Conservation (phyloP, 2,113 vertebrate species). For the Catharus bicknelli region DNA sequence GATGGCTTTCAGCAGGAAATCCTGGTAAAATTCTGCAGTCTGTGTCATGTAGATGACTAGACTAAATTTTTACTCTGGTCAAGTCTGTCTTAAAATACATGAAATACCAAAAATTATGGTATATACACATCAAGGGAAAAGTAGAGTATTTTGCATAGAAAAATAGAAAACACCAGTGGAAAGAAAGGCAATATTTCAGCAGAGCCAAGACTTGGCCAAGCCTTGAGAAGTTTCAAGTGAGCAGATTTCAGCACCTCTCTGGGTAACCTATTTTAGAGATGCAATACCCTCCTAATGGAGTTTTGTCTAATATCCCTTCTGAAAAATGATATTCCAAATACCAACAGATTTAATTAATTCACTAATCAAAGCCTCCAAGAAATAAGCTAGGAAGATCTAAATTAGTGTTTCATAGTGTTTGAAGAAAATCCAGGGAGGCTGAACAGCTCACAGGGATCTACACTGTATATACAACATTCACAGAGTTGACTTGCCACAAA, state of each 20-base stretch:
- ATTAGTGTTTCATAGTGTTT: neutral
- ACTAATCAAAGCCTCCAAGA: neutral
- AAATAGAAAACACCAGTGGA: neutral
- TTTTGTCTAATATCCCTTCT: neutral
- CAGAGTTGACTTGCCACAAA: neutral
- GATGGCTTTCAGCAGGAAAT: neutral
- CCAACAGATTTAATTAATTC: neutral
- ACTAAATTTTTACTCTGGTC: neutral
- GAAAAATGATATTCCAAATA: neutral
- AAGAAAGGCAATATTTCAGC: neutral
- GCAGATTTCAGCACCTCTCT: neutral
- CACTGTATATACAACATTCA: neutral
- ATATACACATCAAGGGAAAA: neutral
- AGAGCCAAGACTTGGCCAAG: neutral
- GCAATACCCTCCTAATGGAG: neutral
- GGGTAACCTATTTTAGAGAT: neutral
- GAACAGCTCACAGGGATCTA: neutral
- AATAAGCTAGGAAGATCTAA: neutral
- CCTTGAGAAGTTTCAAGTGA: neutral
- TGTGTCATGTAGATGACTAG: neutral
- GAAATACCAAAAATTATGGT: neutral
- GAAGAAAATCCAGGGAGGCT: neutral
- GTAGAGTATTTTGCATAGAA: neutral
- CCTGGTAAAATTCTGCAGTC: neutral
- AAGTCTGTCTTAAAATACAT: neutral